Base-by-base conservation (phyloP, 2,888 invertebrate genomes). In the Drosophila phalerata region DNA sequence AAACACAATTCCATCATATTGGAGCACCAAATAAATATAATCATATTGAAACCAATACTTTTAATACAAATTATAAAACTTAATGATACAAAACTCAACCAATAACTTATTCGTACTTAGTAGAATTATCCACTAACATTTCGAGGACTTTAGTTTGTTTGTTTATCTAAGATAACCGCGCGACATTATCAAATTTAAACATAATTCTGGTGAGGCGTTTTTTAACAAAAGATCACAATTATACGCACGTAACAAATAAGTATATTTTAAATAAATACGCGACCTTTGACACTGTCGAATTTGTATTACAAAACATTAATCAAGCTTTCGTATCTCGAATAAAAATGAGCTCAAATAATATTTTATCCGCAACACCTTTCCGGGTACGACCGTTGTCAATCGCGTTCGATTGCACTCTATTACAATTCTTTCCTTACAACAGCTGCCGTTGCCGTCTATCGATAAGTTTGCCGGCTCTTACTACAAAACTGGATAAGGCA, bases 1-100 rank as follows among this genome's bases (percentile, higher is more conserved):
- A 83, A 83, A 85, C 80, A 82, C 76, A 85, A 69, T 81, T 81
- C 72, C 64, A 65, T 55, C 70, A 68, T 53, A 72, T 71, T 76
- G 60, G 68, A 63, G 37, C 77, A 47, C 42, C 48, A 55, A 47
- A 30, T 45, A 52, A 62, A 69, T 62, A 62, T 57, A 56, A 61
- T 42, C 71, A 55, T 53, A 61, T 64, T 65, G 57, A 64, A 58
- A 19, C 30, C 28, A 43, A 52, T 58, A 51, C 49, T 42, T 49
- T 51, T 43, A 58, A 32, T 10, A 22, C 45, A 56, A 34, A 34
- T 56, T 34, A 22, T 19, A 13, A 32, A 15, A 2, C n/a, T 43
- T 19, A 30, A 22, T 42, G n/a, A 19, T 5, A 11, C 30, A 42
- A 30, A 30, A 42, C 42, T n/a, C n/a, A 55, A 55, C 10, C 42